Base-by-base conservation (phyloP, 1,140 invertebrate species). In the Neuroterus valhalla region DNA sequence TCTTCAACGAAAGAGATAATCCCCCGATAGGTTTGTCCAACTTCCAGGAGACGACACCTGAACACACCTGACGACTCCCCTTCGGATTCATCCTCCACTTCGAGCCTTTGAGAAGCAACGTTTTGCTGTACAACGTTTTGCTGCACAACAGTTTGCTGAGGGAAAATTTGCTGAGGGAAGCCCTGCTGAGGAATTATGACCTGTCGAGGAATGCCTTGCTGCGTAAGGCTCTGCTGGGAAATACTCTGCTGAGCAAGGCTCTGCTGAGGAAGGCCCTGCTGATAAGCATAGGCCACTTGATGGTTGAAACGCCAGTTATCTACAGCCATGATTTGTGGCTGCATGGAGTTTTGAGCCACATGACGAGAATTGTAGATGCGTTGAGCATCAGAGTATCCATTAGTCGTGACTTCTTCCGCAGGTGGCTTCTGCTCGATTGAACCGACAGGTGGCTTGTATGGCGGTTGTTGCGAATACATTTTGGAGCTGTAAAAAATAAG, bases 1-100 rank as follows among this genome's bases (percentile, higher is more conserved):
- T 96, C 94, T 82, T 94, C 94, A 17, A 95, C 93, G 84, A 91
- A 94, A 42, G 94, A 95, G 4, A 95, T 92, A 84, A 91, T 92
- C 1, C 95, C 94, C 77, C 93, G 91, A 81, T 96, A 93, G 71
- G 90, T 88, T 2, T 91, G 90, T 74, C 90, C 91, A n/a, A 91
- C 82, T 79, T 93, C 92, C 15, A 93, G 81, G 14, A 92, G 81
- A 46, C 92, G 86, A 55, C 91, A 92, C 76, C 92, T 93, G 72
- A 92, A 94, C n/a, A n/a, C n/a, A n/a, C n/a, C n/a, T n/a, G n/a
- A n/a, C n/a, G n/a, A n/a, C n/a, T n/a, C n/a, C n/a, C n/a, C n/a
- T 78, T 74, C 50, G 45, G 55, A 38, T 1, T 62, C 55, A 2
- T 62, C 55, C 4, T 62, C 55, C 3, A 10, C 19, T 2, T 62